Base-by-base conservation (phyloP, 2,797 vertebrate genomes). In the Sebastes oblongus region DNA sequence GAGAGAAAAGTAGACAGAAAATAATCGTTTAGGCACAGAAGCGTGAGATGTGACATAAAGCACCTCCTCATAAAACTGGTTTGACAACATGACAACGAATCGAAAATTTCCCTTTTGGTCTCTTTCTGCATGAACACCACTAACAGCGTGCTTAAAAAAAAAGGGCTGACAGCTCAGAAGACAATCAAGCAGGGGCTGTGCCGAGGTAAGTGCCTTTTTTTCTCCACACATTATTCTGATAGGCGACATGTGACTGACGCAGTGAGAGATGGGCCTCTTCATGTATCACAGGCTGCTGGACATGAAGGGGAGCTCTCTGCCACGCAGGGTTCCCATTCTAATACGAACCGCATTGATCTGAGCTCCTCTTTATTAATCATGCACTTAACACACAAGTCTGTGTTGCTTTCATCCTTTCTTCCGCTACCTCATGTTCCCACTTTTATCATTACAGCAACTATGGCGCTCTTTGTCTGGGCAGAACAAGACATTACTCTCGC, bases 361-460 rank as follows among this genome's bases (percentile, higher is more conserved):
- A 87, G 84, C 75, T n/a, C 27, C 77, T 77, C 86, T 89, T 89
- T 90, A 91, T 88, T 92, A 90, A 91, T 78, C 89, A 85, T 39
- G 81, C 86, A 86, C 90, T 92, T 91, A 88, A 85, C 86, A 89
- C 86, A 72, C 27, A 87, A 83, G 82, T 87, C 82, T 85, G 32
- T 30, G 72, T 29, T 42, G 85, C 91, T 91, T 94, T 93, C 90
- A 93, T 93, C 87, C 82, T 75, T 77, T 74, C 3, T 58, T 56
- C 64, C 55, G 50, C 80, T 52, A 62, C 80, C 75, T 89, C 75
- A 0, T 59, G 27, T 72, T 73, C 78, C 68, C 86, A 90, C 89
- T 91, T 93, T 91, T 84, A 93, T 93, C 86, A 90, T 77, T 83
- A 62, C 66, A 75, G 55, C 34, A 81, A 79, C 77, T 70, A 22